Base-by-base conservation (phyloP, 2,888 invertebrate genomes). In the Drosophila flavopinicola region DNA sequence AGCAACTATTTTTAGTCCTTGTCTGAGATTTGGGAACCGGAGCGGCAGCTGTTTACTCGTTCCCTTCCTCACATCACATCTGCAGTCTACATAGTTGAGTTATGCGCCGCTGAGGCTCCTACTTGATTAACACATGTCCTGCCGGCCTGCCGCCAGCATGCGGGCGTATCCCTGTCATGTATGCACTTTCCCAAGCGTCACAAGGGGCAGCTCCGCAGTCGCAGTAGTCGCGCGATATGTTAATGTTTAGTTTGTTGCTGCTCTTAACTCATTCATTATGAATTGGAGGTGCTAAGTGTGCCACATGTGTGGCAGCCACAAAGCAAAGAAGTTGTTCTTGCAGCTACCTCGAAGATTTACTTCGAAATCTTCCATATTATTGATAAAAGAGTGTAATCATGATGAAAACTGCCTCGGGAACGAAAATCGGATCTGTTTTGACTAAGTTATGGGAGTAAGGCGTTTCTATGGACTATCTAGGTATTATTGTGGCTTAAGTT, bases 41-140 rank as follows among this genome's bases (percentile, higher is more conserved):
- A 49, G 29, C 53, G 44, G 82, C 87, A 85, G 83, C 83, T 87
- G 83, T 58, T 61, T 41, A 53, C 61, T 68, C 33, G 37, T 71
- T 69, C 33, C 30, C 37, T 41, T 17, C 30, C 48, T 20, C 59
- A 45, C 71, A 57, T n/a, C 47, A 45, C 74, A 67, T 73, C 70
- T 70, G 76, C 72, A 49, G 47, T 29, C 68, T 49, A 33, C 56
- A 51, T 57, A 51, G 70, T 74, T 86, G 85, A 76, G 73, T 64
- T 75, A 80, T 64, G 71, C 65, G 41, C 76, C 78, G 85, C 67
- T 66, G 85, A 87, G 70, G 69, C 48, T 68, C 69, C 69, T 68
- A 68, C 85, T 87, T 87, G 83, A 84, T 87, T 84, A 84, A 87
- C 83, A 84, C 87, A 84, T 84, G 83, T 84, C 83, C 83, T 87